A percentile compares a stretch with the other conserved stretches of the same genome.
Conservation (phyloP, 2,888 invertebrate species). For the Epirrhoe tristata region DNA sequence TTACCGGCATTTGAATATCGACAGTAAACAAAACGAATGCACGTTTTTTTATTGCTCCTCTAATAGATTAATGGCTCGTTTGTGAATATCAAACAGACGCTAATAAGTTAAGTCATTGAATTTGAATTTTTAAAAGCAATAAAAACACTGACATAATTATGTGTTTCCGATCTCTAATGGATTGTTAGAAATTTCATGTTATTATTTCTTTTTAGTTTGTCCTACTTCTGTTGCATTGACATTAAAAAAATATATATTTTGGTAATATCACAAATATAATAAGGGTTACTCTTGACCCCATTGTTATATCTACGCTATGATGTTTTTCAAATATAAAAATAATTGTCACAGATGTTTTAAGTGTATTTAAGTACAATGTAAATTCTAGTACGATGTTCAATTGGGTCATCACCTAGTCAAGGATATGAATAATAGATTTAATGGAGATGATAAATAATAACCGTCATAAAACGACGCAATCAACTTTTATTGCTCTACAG, state of each 20-base stretch:
- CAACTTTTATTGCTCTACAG: conserved; percentile 41
- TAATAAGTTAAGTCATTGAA: conserved; percentile 39
- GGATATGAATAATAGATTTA: conserved; percentile 40
- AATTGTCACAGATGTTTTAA: not conserved
- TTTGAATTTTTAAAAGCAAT: conserved; percentile 38
- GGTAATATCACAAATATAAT: too few relatives aligned
- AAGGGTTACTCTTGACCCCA: conserved; percentile 11
- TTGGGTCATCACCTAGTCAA: conserved; percentile 48
- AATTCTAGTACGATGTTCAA: conserved; percentile 15
- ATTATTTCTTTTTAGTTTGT: not conserved
- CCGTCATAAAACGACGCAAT: conserved; percentile 49
- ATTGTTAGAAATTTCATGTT: conserved; percentile 2
- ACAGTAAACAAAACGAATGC: conserved; percentile 55
- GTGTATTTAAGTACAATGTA: not conserved
- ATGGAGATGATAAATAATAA: conserved; percentile 38
- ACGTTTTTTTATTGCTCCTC: conserved; percentile 52
- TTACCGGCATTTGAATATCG: conserved; percentile 60
- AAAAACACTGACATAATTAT: conserved; percentile 29
- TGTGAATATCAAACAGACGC: conserved; percentile 52
- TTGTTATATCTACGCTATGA: conserved; percentile 1
- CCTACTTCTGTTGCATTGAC: conserved; percentile 1
- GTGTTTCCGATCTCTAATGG: conserved; percentile 29
- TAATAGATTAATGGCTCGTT: conserved; percentile 53
- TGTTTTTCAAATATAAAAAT: not conserved
- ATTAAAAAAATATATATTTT: too few relatives aligned